A percentile compares a stretch with the other conserved stretches of the same genome.
These are phyloP conservation scores for Hirtodrosophila trivittata DNA, from an alignment of 2,888 invertebrate species.

Conservation along the genomic window DNA sequence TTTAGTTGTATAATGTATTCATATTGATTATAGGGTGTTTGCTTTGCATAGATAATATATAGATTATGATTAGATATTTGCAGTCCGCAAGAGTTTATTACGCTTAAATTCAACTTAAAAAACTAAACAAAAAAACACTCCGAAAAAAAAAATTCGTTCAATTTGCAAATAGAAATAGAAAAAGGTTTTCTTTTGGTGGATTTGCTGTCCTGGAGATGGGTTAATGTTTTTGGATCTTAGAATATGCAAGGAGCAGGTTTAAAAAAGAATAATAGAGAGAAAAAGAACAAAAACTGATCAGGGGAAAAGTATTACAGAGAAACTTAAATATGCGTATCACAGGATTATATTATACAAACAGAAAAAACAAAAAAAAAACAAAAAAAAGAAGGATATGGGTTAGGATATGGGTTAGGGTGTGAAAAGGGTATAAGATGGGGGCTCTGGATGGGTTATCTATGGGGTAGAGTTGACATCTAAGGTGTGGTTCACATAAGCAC, in stretches of 20 bases:
- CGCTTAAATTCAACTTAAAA: constrained; percentile 7
- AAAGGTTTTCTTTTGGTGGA: not conserved
- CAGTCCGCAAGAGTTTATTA: constrained; percentile 14
- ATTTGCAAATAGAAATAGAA: constrained; percentile 25
- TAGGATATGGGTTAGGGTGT: not conserved
- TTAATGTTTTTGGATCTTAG: not conserved
- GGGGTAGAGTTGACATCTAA: too few relatives aligned
- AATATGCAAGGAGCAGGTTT: not conserved
- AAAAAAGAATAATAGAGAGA: constrained; percentile 15
- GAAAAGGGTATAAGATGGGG: not conserved
- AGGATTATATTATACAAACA: constrained; percentile 56
- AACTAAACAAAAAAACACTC: constrained; percentile 26
- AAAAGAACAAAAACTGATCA: not conserved
- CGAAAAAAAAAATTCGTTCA: constrained; percentile 50
- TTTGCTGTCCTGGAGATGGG: too few relatives aligned
- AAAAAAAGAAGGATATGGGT: not conserved
- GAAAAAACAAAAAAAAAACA: constrained; percentile 16
- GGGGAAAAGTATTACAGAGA: constrained; percentile 7
- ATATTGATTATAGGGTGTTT: constrained; percentile 41
- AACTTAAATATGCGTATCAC: constrained; percentile 67
- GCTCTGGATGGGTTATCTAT: too few relatives aligned
- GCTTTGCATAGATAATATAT: constrained; percentile 47
- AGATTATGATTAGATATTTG: constrained; percentile 27
- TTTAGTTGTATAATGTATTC: not conserved
- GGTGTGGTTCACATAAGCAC: constrained; percentile 14